A percentile compares a stretch with the other conserved stretches of the same genome.
phyloP scores from a whole-genome alignment of 1,140 invertebrate genomes.

The Metaphire vulgaris region DNA sequence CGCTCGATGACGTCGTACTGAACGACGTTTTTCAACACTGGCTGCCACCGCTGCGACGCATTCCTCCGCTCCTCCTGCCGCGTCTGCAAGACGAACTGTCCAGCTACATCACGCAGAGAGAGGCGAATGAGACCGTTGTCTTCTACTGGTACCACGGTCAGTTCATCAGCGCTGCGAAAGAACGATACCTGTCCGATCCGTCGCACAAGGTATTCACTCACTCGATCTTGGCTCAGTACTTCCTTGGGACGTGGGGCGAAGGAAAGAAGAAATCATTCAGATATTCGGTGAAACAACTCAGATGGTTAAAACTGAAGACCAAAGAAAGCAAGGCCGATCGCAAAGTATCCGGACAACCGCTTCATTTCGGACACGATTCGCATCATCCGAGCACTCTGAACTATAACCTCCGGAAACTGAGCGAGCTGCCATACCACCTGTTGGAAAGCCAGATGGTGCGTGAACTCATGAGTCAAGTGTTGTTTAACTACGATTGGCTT shows the following conservation, averaged over 20 bases:
- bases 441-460: conserved; percentile 78
- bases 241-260: conserved; percentile 71
- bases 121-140: conserved; percentile 64
- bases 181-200: conserved; percentile 25
- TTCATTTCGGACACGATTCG: conserved; percentile 64
- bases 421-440: conserved; percentile 86
- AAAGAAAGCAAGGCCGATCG: conserved; percentile 74
- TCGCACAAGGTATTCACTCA: conserved; percentile 24
- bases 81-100: conserved; percentile 75
- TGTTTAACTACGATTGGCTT: conserved; percentile 97
- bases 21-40: conserved; percentile 48
- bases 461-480: conserved; percentile 84
- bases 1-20: conserved; percentile 47
- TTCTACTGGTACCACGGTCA: conserved; percentile 39
- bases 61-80: conserved; percentile 44
- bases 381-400: conserved; percentile 53
- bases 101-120: conserved; percentile 88
- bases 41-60: conserved; percentile 41
- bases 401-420: conserved; percentile 54
- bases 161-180: conserved; percentile 32
- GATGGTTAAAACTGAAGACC: conserved; percentile 57
- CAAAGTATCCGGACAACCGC: conserved; percentile 88
- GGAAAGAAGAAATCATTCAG: conserved; percentile 89
- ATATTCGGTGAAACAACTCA: conserved; percentile 89
- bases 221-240: conserved; percentile 77